Base-by-base conservation (phyloP, 2,797 vertebrate species). In the Siniperca scherzeri region DNA sequence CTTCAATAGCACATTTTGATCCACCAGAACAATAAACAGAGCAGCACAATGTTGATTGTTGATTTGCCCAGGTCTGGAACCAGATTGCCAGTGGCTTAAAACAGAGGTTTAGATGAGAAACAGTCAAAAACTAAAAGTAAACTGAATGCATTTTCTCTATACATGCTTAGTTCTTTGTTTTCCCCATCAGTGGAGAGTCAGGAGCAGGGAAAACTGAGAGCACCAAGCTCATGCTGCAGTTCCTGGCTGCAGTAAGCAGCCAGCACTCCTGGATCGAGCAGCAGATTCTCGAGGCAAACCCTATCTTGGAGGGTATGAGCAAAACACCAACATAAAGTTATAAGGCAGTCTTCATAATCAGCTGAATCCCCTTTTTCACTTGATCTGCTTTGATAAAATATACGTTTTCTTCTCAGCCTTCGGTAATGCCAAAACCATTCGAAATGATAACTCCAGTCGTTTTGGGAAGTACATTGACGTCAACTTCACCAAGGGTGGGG, bases 391-490 rank as follows among this genome's bases (percentile, higher is more conserved):
- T 52, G 4, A 38, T 70, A 11, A 50, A 59, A 70, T 21, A 40
- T 55, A 14, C 46, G 1, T 55, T 80, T 44, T 77, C 38, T 66
- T 72, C 61, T 5, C 89, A 99, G 99, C 98, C 74, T 99, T 99
- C 78, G 99, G 99, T 74, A 99, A 99, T 2, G 98, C 99, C 81
- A 99, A 99, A 94, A 99, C 98, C 13, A 81, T 98, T 72, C 95
- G 96, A 70, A 99, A 99, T 4, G 97, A 99, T 91, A 99, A 99
- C 92, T 99, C 99, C 8, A 99, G 98, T 85, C 98, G 99, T 70
- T 99, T 99, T 30, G 99, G 99, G 83, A 99, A 99, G 89, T 99
- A 99, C 92, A 96, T 98, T 0, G 97, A 99, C 78, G 96, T 99
- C 82, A 93, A 95, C 90, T 98, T 99, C 94, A 97, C 86, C 80